Evolutionary conservation across 53 echinoderm and acorn worm species (phyloP), one percentile per base, ranked within the genome.

Genomic region (Apostichopus leukothele): DNA sequence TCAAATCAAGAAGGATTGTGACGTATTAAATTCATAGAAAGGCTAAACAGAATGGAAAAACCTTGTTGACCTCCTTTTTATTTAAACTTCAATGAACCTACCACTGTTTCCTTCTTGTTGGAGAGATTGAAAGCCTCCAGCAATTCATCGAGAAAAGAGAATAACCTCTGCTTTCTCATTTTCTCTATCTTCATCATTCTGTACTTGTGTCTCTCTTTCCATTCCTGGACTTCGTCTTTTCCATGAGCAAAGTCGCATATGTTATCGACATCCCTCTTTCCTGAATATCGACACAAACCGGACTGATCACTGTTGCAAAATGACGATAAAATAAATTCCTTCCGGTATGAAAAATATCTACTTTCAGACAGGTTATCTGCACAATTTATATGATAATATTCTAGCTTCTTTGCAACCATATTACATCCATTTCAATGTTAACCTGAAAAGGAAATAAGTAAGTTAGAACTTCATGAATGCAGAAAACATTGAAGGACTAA

Each of bases 111-210:
- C 77, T 96, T 95, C 1, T 89, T 86, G 23, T 91, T 95, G 19
- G 96, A 93, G 79, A 84, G 92, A 92, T 96, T 97, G 92, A 95
- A 95, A 75, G 91, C 87, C 5, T 90, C 71, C 53, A 97, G 88
- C 52, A 97, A 88, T 52, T 90, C 91, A 76, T 97, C 97, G 91
- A 97, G 89, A 75, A 94, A 97, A 10, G 95, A 94, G 51, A 89
- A 97, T 7, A 97, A 91, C 61, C 91, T 94, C 88, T 95, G 90
- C 20, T 95, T 93, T 60, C 88, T 94, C 60, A 94, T 94, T 68
- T 95, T 97, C 75, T 91, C 89, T 86, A 91, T 94, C 90, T 98
- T 98, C 95, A 98, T 98, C 91, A 95, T 92, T 55, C 98, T 88
- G 86, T 98, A 98, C 51, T 91, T 88, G 60, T 95, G 95, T 25